A percentile compares a stretch with the other conserved stretches of the same genome.
These are phyloP conservation scores for Drosophila merina DNA, from an alignment of 2,888 invertebrate species.

Conservation along the genomic window DNA sequence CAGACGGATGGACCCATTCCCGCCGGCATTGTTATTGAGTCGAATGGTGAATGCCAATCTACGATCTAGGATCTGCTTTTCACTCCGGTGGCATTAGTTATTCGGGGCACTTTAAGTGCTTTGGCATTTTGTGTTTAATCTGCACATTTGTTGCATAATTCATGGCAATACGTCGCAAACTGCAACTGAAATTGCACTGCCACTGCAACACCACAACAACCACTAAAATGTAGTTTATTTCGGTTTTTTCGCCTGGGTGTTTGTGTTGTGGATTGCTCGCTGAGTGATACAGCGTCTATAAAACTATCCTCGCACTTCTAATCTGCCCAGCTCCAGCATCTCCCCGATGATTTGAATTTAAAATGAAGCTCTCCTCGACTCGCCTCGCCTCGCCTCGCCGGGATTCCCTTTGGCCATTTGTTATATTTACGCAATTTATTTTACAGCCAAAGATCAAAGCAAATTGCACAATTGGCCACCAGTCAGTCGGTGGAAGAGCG, in stretches of 20 bases:
- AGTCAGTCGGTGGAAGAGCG: slow-evolving; percentile 7
- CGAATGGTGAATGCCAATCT: slow-evolving; percentile 27
- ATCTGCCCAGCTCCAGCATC: slow-evolving; percentile 2
- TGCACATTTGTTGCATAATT: slow-evolving; percentile 76
- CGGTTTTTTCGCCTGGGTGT: slow-evolving; percentile 1
- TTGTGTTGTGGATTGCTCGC: slow-evolving; percentile 22
- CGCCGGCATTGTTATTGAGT: slow-evolving; percentile 27
- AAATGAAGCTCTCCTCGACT: slow-evolving; percentile 44
- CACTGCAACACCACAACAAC: slow-evolving; percentile 8
- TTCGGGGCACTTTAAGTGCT: slow-evolving; percentile 72
- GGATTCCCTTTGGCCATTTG: slow-evolving; percentile 42
- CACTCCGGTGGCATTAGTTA: slow-evolving; percentile 57
- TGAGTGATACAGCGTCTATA: slow-evolving; percentile 36
- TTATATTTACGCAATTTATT: slow-evolving; percentile 72
- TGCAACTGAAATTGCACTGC: slow-evolving; percentile 23
- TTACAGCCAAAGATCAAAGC: slow-evolving; percentile 70
- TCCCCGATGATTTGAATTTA: slow-evolving; percentile 63
- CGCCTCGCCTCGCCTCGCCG: slow-evolving; percentile 9
- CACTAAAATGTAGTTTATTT: slow-evolving; percentile 32
- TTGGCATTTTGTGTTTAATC: slow-evolving; percentile 76
- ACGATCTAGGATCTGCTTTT: slow-evolving; percentile 11
- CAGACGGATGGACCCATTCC: neutral
- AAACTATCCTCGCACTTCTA: neutral
- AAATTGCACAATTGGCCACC: slow-evolving; percentile 64
- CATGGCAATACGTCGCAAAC: slow-evolving; percentile 49